phyloP scores from a whole-genome alignment of 2,113 vertebrate genomes.

The Typhlomys cinereus region DNA sequence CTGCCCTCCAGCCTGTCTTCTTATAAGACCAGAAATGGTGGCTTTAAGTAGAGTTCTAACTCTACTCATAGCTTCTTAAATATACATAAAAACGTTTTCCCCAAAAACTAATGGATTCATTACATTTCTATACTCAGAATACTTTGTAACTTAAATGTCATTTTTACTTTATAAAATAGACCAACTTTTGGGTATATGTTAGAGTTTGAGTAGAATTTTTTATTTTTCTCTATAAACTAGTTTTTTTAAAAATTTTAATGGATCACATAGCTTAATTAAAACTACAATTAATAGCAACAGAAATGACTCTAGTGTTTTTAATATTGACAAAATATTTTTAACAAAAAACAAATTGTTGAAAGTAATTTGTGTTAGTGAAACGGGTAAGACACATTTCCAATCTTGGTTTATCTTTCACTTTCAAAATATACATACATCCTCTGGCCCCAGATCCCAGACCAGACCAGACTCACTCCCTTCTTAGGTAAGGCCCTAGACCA shows the following conservation, averaged over 20 bases:
- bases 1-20: no score
- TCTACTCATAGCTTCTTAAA: neutral
- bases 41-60: neutral
- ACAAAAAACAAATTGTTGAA: neutral
- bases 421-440: no score
- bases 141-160: neutral
- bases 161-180: neutral
- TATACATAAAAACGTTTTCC: neutral
- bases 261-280: neutral
- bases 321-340: neutral
- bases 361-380: neutral
- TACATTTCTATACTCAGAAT: neutral
- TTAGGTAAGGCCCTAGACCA: neutral
- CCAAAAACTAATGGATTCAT: neutral
- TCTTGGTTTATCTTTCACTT: neutral
- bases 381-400: no score
- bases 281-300: neutral
- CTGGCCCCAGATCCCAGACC: no score
- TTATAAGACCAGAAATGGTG: neutral
- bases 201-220: neutral
- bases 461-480: no score
- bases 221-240: neutral
- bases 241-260: no score
- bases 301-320: neutral
- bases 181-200: neutral